Evolutionary conservation across 2,113 vertebrate genomes (phyloP).

Genomic region (Platycercus adscitus): DNA sequence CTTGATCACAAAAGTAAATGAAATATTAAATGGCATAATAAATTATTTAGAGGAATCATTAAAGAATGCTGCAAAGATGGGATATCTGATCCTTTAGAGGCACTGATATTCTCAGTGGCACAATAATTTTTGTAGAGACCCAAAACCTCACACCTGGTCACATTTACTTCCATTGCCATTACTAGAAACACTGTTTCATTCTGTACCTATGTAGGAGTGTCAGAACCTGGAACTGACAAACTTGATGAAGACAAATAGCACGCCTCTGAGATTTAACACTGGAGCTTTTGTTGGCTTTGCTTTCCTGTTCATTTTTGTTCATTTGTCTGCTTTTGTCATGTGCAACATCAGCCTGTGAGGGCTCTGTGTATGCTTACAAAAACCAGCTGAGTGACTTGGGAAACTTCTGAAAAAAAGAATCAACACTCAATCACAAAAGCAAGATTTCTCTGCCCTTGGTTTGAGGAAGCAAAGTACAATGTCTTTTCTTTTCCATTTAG

Average conservation of each 20-base stretch:
- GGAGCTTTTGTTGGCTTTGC: neutral
- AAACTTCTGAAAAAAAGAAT: neutral
- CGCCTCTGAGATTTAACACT: accelerated
- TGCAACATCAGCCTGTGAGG: neutral
- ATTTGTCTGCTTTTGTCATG: neutral
- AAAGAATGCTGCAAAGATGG: neutral
- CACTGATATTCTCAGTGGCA: neutral
- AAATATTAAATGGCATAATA: slow-evolving; percentile 63
- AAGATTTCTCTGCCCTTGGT: neutral
- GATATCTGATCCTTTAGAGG: neutral
- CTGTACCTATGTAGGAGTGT: no score
- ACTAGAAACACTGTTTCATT: neutral
- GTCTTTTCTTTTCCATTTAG: neutral
- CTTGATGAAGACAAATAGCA: neutral
- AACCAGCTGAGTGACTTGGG: neutral
- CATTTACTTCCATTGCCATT: neutral
- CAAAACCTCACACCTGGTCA: neutral
- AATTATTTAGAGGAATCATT: slow-evolving; percentile 6
- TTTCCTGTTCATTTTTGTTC: neutral
- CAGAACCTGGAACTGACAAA: neutral
- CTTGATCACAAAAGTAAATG: slow-evolving; percentile 48
- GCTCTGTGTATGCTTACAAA: neutral
- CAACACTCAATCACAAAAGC: neutral
- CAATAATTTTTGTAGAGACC: neutral
- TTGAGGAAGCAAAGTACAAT: neutral